Percentiles rank a stretch among this genome's conserved stretches.
Evolutionary conservation across 1,140 invertebrate species (phyloP).

Genomic region (Drosophila bipectinata): DNA sequence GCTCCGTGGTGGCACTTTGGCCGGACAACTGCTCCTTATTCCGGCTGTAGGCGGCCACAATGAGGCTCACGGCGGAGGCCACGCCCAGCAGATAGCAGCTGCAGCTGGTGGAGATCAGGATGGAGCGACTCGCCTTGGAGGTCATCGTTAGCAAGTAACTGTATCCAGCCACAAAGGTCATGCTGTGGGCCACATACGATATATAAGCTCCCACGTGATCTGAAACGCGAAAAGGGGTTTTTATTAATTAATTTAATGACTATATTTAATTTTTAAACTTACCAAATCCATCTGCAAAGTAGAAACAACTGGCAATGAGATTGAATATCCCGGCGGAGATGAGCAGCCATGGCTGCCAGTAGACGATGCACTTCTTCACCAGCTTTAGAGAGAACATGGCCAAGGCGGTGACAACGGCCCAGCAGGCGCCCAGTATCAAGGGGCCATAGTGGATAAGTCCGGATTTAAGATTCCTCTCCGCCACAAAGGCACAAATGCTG

Average conservation of each 20-base stretch:
- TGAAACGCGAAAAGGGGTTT: constrained; percentile 16
- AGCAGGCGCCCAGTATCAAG: constrained; percentile 68
- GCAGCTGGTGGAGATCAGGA: constrained; percentile 66
- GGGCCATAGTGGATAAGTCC: constrained; percentile 69
- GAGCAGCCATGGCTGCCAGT: constrained; percentile 70
- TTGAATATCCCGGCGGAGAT: constrained; percentile 55
- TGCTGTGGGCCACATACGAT: constrained; percentile 74
- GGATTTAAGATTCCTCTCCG: constrained; percentile 47
- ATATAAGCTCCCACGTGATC: constrained; percentile 77
- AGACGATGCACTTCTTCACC: constrained; percentile 65
- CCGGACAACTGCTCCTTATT: constrained; percentile 45
- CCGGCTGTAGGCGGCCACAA: constrained; percentile 59
- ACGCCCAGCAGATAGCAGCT: constrained; percentile 74
- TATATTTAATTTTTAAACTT: constrained; percentile 26
- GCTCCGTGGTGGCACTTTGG: constrained; percentile 40
- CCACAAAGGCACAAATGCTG: constrained; percentile 72
- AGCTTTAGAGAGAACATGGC: constrained; percentile 62
- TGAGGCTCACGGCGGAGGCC: constrained; percentile 69
- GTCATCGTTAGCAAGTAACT: constrained; percentile 73
- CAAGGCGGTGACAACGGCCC: constrained; percentile 48
- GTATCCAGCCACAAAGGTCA: constrained; percentile 74
- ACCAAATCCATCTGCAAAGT: constrained; percentile 76
- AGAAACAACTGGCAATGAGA: constrained; percentile 75
- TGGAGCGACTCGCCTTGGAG: constrained; percentile 56
- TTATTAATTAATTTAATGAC: neutral